A percentile compares a stretch with the other conserved stretches of the same genome.
Evolutionary conservation across 2,888 invertebrate species (phyloP).

Genomic region (Apoderus coryli): DNA sequence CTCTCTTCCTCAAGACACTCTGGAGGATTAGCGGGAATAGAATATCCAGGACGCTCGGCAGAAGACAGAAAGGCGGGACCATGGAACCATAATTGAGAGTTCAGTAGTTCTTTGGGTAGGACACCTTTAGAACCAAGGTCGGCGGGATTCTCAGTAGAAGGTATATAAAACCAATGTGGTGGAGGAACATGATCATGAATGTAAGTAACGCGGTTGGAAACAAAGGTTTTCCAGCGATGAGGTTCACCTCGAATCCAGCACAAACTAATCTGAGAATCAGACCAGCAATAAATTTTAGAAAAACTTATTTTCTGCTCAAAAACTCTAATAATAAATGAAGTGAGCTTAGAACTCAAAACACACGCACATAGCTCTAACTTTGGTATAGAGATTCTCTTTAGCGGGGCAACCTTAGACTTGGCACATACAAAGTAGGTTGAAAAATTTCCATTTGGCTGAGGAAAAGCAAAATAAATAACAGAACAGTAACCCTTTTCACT

Average conservation of each 20-base stretch:
- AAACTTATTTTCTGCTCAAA: too few species aligned
- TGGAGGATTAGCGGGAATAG: too few species aligned
- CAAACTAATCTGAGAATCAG: slow-evolving; percentile 7
- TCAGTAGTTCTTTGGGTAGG: slow-evolving; percentile 7
- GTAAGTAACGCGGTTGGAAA: too few species aligned
- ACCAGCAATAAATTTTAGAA: slow-evolving; percentile 9
- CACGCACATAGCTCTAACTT: not conserved
- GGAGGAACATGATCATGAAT: too few species aligned
- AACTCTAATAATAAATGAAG: not conserved
- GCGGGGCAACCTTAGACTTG: slow-evolving; percentile 7
- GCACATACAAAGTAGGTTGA: slow-evolving; percentile 1
- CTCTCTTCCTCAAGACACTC: too few species aligned
- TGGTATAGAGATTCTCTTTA: slow-evolving; percentile 4
- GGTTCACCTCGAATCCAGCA: slow-evolving; percentile 7
- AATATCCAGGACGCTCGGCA: not conserved
- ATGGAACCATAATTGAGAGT: slow-evolving; percentile 7
- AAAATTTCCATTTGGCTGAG: not conserved
- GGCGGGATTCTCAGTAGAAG: too few species aligned
- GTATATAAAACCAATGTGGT: too few species aligned
- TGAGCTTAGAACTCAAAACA: not conserved
- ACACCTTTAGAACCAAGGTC: slow-evolving; percentile 7
- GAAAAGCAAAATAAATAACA: slow-evolving; percentile 1
- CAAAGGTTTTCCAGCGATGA: too few species aligned
- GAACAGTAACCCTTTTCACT: slow-evolving; percentile 3
- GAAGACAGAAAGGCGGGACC: slow-evolving; percentile 3